Conservation (phyloP, 2,888 invertebrate genomes). For the Leptopilina myrica region DNA sequence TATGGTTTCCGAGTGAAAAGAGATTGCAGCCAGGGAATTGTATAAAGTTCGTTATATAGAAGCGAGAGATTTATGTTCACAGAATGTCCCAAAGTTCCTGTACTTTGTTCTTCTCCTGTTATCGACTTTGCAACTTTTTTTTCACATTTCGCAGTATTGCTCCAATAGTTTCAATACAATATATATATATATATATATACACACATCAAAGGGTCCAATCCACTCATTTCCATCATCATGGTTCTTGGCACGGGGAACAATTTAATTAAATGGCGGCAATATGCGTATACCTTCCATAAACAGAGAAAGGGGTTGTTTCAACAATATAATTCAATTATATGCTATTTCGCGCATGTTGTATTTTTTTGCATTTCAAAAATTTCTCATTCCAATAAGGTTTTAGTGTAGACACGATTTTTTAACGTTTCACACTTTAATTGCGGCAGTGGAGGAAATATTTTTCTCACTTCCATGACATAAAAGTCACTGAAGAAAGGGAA, state of each 20-base stretch:
- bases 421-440: too few species aligned
- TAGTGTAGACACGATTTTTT: too few species aligned
- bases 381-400: too few species aligned
- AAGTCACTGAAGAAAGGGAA: too few species aligned
- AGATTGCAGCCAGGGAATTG: conserved; percentile 37
- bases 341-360: too few species aligned
- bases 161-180: neutral
- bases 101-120: conserved; percentile 36
- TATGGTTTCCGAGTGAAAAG: conserved; percentile 30
- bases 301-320: conserved; percentile 5
- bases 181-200: neutral
- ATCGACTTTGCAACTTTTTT: conserved; percentile 27
- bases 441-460: too few species aligned
- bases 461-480: too few species aligned
- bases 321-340: neutral
- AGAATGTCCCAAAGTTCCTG: conserved; percentile 37
- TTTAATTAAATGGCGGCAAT: conserved; percentile 14
- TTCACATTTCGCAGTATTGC: neutral
- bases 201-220: conserved; percentile 20
- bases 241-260: conserved; percentile 11
- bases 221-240: conserved; percentile 20
- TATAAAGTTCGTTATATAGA: conserved; percentile 34
- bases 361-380: too few species aligned
- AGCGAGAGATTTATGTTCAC: conserved; percentile 38
- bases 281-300: conserved; percentile 5